Conservation (phyloP, 2,888 invertebrate genomes). For the Thyatira batis region DNA sequence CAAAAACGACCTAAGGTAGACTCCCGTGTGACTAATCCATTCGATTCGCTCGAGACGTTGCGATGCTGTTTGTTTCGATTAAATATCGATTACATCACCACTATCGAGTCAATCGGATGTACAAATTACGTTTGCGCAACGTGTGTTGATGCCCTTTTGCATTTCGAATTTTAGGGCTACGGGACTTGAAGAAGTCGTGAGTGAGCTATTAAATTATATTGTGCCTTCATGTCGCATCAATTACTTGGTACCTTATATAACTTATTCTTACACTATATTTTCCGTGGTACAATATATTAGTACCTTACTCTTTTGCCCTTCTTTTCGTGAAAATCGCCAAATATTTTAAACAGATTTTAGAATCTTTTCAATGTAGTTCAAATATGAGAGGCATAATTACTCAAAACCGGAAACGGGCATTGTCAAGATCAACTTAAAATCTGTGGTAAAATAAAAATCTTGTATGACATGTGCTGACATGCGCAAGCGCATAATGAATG, state of each 20-base stretch:
- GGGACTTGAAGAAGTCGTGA: background rate
- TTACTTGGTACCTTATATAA: background rate
- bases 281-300: too few species aligned
- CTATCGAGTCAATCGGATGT: constrained; percentile 17
- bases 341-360: background rate
- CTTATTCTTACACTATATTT: too few species aligned
- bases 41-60: constrained; percentile 47
- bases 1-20: constrained; percentile 38
- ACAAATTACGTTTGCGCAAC: constrained; percentile 8
- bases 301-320: background rate
- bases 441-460: constrained; percentile 46
- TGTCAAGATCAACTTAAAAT: constrained; percentile 44
- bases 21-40: constrained; percentile 54
- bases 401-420: constrained; percentile 46
- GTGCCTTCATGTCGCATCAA: background rate
- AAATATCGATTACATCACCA: constrained; percentile 54
- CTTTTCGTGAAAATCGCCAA: background rate
- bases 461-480: constrained; percentile 22
- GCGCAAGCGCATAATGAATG: constrained; percentile 39
- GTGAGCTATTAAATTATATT: background rate
- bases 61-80: constrained; percentile 52
- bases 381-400: too few species aligned
- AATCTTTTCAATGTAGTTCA: too few species aligned
- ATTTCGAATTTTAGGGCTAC: background rate
- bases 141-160: background rate